phyloP scores from a whole-genome alignment of 2,888 invertebrate genomes.

The Bursaphelenchus okinawaensis region DNA sequence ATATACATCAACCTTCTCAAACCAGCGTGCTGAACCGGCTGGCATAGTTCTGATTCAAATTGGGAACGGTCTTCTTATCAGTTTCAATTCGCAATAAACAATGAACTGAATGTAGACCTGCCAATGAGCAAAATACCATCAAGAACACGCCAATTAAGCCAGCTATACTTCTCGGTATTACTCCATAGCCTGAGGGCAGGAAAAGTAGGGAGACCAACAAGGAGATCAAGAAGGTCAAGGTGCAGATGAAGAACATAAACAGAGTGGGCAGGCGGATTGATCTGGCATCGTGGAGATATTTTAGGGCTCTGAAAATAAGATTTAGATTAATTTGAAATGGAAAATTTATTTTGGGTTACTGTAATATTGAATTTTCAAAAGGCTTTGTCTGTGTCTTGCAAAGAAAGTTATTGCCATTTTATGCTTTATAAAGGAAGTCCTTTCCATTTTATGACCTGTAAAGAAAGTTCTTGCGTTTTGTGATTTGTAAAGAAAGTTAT shows the following conservation, averaged over 20 bases:
- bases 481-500: too few relatives aligned
- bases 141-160: constrained; percentile 1
- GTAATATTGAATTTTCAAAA: too few relatives aligned
- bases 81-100: constrained; percentile 7
- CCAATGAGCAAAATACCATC: constrained; percentile 1
- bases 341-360: too few relatives aligned
- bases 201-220: constrained; percentile 4
- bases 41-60: too few relatives aligned
- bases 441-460: too few relatives aligned
- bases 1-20: too few relatives aligned
- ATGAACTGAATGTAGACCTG: constrained; percentile 10
- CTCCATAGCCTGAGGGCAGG: not conserved
- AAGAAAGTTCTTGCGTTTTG: too few relatives aligned
- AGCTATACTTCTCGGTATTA: constrained; percentile 6
- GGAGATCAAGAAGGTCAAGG: constrained; percentile 3
- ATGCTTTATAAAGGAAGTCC: too few relatives aligned
- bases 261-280: constrained; percentile 9
- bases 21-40: too few relatives aligned
- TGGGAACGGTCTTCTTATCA: too few relatives aligned
- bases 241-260: constrained; percentile 7
- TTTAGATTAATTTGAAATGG: not conserved
- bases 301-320: constrained; percentile 7
- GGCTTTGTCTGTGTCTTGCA: too few relatives aligned
- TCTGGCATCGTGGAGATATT: constrained; percentile 10
- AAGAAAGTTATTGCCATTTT: too few relatives aligned